phyloP scores from a whole-genome alignment of 2,113 vertebrate species.

The Laterallus jamaicensis region DNA sequence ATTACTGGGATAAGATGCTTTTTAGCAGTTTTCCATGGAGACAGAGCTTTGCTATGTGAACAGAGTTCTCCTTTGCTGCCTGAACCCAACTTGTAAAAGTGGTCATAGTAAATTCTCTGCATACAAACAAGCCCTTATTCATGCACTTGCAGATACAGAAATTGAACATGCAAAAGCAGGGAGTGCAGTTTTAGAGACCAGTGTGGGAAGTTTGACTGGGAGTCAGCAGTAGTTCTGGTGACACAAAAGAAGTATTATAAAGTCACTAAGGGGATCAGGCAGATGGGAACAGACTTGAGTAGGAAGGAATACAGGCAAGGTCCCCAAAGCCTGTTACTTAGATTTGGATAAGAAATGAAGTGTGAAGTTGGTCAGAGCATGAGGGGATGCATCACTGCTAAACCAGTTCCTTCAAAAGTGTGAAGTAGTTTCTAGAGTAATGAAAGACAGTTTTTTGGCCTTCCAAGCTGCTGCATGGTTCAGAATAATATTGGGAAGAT shows the following conservation, averaged over 20 bases:
- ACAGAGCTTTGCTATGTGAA: background rate
- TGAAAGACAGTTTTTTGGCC: conserved; percentile 55
- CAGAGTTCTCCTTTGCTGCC: background rate
- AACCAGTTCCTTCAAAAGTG: conserved; percentile 35
- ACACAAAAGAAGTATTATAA: conserved; percentile 55
- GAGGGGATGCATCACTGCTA: conserved; percentile 56
- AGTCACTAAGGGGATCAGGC: conserved; percentile 55
- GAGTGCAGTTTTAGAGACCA: background rate
- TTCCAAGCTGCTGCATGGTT: background rate
- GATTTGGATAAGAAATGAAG: conserved; percentile 39
- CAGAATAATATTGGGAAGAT: conserved; percentile 12
- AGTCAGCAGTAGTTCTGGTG: conserved; percentile 51
- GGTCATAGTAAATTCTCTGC: conserved; percentile 13
- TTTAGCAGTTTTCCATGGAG: background rate
- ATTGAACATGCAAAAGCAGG: background rate
- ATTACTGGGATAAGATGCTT: background rate
- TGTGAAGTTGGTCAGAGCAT: conserved; percentile 64
- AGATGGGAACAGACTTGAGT: conserved; percentile 68
- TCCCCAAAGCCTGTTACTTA: conserved; percentile 42
- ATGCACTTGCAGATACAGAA: background rate
- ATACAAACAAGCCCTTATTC: background rate
- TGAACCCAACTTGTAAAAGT: background rate
- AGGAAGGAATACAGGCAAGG: conserved; percentile 62
- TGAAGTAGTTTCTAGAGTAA: conserved; percentile 48
- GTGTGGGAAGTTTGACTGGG: conserved; percentile 42